Percentiles rank a stretch among this genome's conserved stretches.
Evolutionary conservation across 1,140 invertebrate species (phyloP).

Genomic region (Trachelipus rathkii): DNA sequence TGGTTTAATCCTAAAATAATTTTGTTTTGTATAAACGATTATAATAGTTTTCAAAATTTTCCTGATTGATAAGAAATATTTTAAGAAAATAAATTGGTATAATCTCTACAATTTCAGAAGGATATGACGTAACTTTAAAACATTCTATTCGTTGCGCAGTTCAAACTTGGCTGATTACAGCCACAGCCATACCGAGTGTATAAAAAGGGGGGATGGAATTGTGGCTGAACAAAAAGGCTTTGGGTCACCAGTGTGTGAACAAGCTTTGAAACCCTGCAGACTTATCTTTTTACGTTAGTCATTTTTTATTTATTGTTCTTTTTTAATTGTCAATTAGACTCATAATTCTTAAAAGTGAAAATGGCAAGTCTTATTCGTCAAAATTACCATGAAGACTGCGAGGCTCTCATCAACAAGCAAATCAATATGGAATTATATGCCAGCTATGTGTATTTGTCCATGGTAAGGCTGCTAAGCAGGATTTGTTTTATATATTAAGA

Average conservation of each 20-base stretch:
- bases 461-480: constrained; percentile 29
- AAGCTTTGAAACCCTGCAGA: constrained; percentile 19
- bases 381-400: constrained; percentile 58
- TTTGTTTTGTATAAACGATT: no score
- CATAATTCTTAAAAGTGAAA: background rate
- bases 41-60: no score
- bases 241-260: constrained; percentile 34
- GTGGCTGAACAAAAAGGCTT: background rate
- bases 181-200: no score
- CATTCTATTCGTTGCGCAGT: no score
- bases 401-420: constrained; percentile 59
- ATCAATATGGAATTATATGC: constrained; percentile 63
- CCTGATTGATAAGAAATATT: no score
- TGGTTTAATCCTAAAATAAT: no score
- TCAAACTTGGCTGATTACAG: no score
- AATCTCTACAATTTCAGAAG: no score
- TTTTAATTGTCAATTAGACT: background rate
- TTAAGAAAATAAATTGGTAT: no score
- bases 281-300: background rate
- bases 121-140: no score
- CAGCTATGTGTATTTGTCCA: constrained; percentile 55
- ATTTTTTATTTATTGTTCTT: background rate
- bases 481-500: no score
- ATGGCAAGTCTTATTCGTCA: constrained; percentile 48
- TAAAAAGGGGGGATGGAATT: no score